Evolutionary conservation across 1,140 invertebrate genomes (phyloP), one percentile per base, ranked within the genome.

Genomic region (Steinernema feltiae): DNA sequence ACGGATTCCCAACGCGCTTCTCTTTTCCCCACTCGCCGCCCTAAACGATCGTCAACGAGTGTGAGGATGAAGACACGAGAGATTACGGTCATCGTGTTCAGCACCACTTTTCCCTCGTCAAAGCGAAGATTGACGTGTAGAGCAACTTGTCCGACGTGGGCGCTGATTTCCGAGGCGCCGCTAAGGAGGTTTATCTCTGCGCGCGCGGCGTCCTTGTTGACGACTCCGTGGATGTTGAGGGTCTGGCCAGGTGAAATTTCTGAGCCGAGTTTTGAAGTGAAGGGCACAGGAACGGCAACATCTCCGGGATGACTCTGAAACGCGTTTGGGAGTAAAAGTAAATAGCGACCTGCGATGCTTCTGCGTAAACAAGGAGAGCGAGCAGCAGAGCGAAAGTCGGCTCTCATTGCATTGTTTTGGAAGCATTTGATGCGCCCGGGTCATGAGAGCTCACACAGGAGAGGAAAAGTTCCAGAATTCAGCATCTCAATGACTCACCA

Each of bases 111-210:
- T n/a, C 70, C 71, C 29, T 80, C 79, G 24, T 79, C 74, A 41
- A 80, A 78, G 21, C 71, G 48, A 30, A 79, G 46, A 12, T 73
- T 79, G 48, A 79, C 27, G 71, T 80, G 79, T 29, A 80, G 71
- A 29, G 71, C 41, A 0, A 73, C 78, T 48, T 78, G 63, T 17
- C 53, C 69, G 15, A 71, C 46, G 21, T 71, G 35, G 32, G 63
- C 48, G 21, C 30, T 71, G 30, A 80, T 74, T 21, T 79, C 78
- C 1, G 79, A 31, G 17, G 75, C 72, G 30, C 74, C 78, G 18
- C 69, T 32, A 29, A 79, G 79, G 32, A 80, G 78, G 74, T 80
- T 80, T 24, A 80, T 7, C 70, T 78, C 78, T 18, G 72, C 63
- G 24, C 78, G 72, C 7, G 15, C 12, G 0, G 70, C 70, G 70